Conservation (phyloP, 92 coral and sea anemone genomes). For the Scolanthus callimorphus region DNA sequence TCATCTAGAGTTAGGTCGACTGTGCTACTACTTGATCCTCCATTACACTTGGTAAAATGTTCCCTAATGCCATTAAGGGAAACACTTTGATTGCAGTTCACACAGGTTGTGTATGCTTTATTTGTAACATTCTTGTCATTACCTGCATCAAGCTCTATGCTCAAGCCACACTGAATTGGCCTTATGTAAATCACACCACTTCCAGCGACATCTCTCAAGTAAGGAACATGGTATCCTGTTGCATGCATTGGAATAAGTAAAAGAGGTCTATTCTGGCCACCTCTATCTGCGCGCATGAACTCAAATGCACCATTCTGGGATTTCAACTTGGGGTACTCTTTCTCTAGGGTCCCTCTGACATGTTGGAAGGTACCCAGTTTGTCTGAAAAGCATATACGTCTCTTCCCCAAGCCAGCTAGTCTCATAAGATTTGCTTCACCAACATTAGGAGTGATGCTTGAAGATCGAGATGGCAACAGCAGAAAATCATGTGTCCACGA, state of each 20-base stretch:
- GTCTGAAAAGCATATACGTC: not conserved
- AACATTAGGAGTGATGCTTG: not conserved
- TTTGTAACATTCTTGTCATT: not conserved
- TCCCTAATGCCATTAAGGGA: not conserved
- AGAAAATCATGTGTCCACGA: not conserved
- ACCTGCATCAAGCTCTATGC: not conserved
- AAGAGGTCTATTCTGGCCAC: constrained; percentile 17
- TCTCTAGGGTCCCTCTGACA: not conserved
- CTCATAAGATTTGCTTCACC: not conserved
- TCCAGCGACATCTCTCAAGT: constrained; percentile 26
- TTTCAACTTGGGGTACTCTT: constrained; percentile 37
- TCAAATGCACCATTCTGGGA: constrained; percentile 52
- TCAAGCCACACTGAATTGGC: constrained; percentile 36
- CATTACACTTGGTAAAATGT: not conserved
- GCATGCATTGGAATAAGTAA: constrained; percentile 15
- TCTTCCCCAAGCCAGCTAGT: not conserved
- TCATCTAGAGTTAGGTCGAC: not conserved
- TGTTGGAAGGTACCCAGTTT: not conserved
- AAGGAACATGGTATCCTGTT: constrained; percentile 26
- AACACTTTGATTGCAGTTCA: not conserved
- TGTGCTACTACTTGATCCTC: not conserved
- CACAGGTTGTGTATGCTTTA: not conserved
- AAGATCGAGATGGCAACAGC: not conserved
- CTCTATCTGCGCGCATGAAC: constrained; percentile 47
- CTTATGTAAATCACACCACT: constrained; percentile 20